Evolutionary conservation across 2,113 vertebrate genomes (phyloP), one percentile per base, ranked within the genome.

Genomic region (Callocephalon fimbriatum): DNA sequence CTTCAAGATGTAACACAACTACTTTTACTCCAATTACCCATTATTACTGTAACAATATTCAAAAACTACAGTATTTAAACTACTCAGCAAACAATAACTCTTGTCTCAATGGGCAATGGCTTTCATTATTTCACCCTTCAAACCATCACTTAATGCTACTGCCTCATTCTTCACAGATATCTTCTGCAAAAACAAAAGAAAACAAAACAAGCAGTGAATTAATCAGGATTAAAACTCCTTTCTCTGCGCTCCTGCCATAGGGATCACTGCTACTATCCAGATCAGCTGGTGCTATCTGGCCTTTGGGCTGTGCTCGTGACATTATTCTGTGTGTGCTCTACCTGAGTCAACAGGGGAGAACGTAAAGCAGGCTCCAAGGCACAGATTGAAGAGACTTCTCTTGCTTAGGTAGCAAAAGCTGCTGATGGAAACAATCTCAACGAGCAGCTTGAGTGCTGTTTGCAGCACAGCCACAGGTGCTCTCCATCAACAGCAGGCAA

Each of bases 21-120:
- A 47, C 66, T 92, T 40, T 83, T 90, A 73, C 50, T 71, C 35
- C 42, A 92, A 70, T 94, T 88, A 67, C 17, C 59, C 59, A 45
- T 86, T 92, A 88, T 90, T 80, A 84, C 79, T 56, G 21, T 78
- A 94, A 63, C 6, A 66, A 40, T 23, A 54, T 65, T 88, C 58
- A 83, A 79, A 90, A 95, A 20, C 26, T 18, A 29, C 35, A 65
- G 22, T 27, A 65, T 78, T 84, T 40, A 81, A 94, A 67, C 72
- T 68, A 67, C 63, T 77, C n/a, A 44, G 61, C 78, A 97, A 91
- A 95, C 61, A 95, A 87, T 90, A 68, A 56, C 8, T 56, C 15
- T 75, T 85, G 45, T 75, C 61, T 84, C 4, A 0, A 12, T 44
- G 38, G 47, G 84, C 82, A 81, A 12, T 15, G 22, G 16, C 54